phyloP scores from a whole-genome alignment of 2,113 vertebrate genomes.

The Lepisosteus oculatus region DNA sequence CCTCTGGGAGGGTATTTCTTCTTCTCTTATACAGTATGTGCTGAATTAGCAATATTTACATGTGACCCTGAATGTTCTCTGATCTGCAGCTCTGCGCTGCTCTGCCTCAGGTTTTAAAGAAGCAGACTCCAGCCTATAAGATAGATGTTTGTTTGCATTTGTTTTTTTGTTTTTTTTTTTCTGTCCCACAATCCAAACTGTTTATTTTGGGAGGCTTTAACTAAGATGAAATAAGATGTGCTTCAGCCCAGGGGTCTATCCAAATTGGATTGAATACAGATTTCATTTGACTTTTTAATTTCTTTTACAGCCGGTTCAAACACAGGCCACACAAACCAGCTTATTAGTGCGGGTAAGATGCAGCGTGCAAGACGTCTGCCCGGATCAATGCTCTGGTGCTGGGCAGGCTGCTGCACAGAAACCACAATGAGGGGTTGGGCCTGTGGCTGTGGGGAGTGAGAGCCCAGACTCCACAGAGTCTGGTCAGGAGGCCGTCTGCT shows the following conservation, averaged over 20 bases:
- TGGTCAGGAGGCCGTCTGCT: neutral
- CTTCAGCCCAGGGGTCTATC: neutral
- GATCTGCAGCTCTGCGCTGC: too few species aligned
- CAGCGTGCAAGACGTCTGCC: neutral
- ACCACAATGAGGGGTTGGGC: neutral
- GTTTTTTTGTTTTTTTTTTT: too few species aligned
- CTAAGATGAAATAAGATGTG: too few species aligned
- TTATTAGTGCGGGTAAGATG: neutral
- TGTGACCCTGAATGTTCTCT: too few species aligned
- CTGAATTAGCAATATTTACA: too few species aligned
- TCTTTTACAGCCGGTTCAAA: neutral
- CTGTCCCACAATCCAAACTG: too few species aligned
- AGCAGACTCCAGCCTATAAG: too few species aligned
- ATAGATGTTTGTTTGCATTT: too few species aligned
- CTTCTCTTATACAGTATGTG: too few species aligned
- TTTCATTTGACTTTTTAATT: neutral
- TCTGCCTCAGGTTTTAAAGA: too few species aligned
- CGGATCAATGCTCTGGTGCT: neutral
- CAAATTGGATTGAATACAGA: neutral
- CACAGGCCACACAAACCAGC: neutral
- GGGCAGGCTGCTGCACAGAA: neutral
- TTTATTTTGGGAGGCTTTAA: too few species aligned
- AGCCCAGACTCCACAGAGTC: neutral
- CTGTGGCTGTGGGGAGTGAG: neutral
- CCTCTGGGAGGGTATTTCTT: too few species aligned